Evolutionary conservation across 2,888 invertebrate genomes (phyloP).

Genomic region (Tiliacea aurago): DNA sequence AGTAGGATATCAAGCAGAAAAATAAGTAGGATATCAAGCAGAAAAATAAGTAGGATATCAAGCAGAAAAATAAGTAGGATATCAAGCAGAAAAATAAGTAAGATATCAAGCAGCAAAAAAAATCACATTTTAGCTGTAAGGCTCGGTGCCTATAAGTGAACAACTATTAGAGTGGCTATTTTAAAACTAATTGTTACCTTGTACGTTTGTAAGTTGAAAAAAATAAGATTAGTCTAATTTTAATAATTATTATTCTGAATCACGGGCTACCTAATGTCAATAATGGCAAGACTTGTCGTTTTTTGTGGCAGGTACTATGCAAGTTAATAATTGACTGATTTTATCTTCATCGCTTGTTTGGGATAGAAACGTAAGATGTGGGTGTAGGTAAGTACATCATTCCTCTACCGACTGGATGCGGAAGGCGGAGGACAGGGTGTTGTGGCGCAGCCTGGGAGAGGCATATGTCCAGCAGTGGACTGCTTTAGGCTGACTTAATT

Average conservation of each 20-base stretch:
- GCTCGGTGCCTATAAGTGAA: not conserved
- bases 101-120: not conserved
- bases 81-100: not conserved
- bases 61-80: not conserved
- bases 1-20: not conserved
- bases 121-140: not conserved
- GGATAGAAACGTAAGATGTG: constrained; percentile 6
- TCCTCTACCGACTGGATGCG: no score
- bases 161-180: not conserved
- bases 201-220: not conserved
- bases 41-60: not conserved
- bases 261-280: not conserved
- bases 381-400: not conserved
- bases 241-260: not conserved
- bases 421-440: no score
- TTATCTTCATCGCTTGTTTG: constrained; percentile 10
- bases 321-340: constrained; percentile 11
- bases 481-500: no score
- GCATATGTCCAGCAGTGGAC: no score
- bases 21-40: not conserved
- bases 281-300: not conserved
- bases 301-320: not conserved
- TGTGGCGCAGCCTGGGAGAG: no score
- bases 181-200: not conserved
- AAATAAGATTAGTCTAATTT: not conserved